Evolutionary conservation across 1,140 invertebrate genomes (phyloP).

Genomic region (Tribolium castaneum): DNA sequence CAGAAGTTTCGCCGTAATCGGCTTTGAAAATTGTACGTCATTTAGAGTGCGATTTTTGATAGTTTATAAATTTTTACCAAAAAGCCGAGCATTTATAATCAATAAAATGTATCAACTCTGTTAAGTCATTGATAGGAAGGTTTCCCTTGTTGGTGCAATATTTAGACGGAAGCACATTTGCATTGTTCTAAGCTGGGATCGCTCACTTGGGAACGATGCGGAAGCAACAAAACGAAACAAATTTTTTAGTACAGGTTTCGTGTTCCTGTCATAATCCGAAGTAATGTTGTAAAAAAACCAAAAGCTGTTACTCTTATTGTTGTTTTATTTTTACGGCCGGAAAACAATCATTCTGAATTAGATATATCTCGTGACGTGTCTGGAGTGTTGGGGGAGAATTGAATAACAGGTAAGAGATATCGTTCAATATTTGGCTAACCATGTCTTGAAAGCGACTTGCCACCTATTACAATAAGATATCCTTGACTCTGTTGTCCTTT

Average conservation of each 20-base stretch:
- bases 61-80: neutral
- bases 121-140: too few species aligned
- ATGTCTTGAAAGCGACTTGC: neutral
- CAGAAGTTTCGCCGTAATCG: too few species aligned
- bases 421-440: neutral
- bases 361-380: neutral
- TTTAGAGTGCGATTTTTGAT: neutral
- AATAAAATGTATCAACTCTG: too few species aligned
- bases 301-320: neutral
- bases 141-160: slow-evolving; percentile 16
- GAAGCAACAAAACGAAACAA: slow-evolving; percentile 23
- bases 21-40: too few species aligned
- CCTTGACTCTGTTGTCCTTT: neutral
- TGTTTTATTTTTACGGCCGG: neutral
- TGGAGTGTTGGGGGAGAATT: neutral
- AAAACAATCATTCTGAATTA: slow-evolving; percentile 1
- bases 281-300: neutral
- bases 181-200: slow-evolving; percentile 8
- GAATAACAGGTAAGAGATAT: neutral
- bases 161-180: slow-evolving; percentile 24
- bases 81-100: too few species aligned
- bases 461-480: neutral
- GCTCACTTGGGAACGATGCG: slow-evolving; percentile 13
- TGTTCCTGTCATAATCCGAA: neutral
- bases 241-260: slow-evolving; percentile 8